These are phyloP conservation scores for Cyclina sinensis DNA, from an alignment of 1,140 invertebrate genomes.

Conservation along the genomic window DNA sequence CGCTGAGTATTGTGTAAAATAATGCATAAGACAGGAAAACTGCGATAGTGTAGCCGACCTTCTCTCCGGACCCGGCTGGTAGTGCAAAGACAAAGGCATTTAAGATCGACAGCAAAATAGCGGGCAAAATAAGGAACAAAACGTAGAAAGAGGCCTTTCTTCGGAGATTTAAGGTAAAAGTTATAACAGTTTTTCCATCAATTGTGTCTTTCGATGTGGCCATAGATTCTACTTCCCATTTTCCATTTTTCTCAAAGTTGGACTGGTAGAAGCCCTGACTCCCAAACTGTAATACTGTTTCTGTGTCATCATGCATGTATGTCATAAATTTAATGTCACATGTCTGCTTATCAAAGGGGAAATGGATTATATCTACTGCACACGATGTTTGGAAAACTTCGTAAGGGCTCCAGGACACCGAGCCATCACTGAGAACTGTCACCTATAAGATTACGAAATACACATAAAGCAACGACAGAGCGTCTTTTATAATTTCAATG, in stretches of 20 bases:
- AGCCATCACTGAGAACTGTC: neutral
- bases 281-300: constrained; percentile 86
- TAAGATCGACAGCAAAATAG: constrained; percentile 69
- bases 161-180: constrained; percentile 16
- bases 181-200: constrained; percentile 27
- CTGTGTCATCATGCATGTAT: constrained; percentile 71
- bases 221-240: constrained; percentile 86
- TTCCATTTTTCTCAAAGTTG: constrained; percentile 88
- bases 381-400: constrained; percentile 89
- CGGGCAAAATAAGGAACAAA: constrained; percentile 70
- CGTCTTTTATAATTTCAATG: no score
- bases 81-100: constrained; percentile 86
- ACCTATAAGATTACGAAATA: constrained; percentile 4
- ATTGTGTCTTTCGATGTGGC: neutral
- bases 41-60: constrained; percentile 92
- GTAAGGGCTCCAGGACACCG: constrained; percentile 72
- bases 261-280: constrained; percentile 87
- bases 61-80: constrained; percentile 88
- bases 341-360: constrained; percentile 91
- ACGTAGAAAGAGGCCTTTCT: constrained; percentile 66
- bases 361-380: constrained; percentile 93
- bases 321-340: constrained; percentile 88
- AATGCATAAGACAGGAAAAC: constrained; percentile 87
- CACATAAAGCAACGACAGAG: no score
- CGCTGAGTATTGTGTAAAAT: constrained; percentile 77